Evolutionary conservation across 2,797 vertebrate species (phyloP).

Genomic region (Alosa sapidissima): DNA sequence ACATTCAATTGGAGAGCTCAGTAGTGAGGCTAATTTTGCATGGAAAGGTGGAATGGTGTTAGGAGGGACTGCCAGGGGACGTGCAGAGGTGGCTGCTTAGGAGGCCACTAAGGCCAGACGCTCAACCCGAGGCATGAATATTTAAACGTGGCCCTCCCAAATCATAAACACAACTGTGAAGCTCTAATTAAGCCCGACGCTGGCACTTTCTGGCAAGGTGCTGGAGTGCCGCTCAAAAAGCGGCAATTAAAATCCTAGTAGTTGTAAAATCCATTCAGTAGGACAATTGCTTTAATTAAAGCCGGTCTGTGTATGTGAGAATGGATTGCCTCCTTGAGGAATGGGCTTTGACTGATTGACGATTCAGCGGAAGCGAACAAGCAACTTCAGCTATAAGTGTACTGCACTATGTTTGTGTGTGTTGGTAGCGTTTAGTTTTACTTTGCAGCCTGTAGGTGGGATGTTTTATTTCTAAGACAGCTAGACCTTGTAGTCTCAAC

Average conservation of each 20-base stretch:
- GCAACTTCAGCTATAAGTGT: background rate
- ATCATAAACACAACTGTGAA: slow-evolving; percentile 29
- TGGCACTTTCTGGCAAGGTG: slow-evolving; percentile 20
- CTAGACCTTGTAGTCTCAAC: no score
- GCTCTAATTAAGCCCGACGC: slow-evolving; percentile 29
- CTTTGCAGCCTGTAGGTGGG: background rate
- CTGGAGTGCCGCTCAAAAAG: background rate
- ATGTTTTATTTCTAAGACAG: no score
- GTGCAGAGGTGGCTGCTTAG: slow-evolving; percentile 8
- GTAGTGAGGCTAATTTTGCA: background rate
- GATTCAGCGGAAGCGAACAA: background rate
- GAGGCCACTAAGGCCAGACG: background rate
- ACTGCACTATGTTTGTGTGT: background rate
- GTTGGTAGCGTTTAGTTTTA: background rate
- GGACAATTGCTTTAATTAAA: slow-evolving; percentile 33
- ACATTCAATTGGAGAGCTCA: background rate
- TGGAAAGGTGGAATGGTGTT: background rate
- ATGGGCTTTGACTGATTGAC: background rate
- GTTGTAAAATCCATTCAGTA: slow-evolving; percentile 22
- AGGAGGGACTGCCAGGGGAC: background rate
- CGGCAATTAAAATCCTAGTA: slow-evolving; percentile 31
- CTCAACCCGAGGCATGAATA: slow-evolving; percentile 20
- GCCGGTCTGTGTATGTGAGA: slow-evolving; percentile 9
- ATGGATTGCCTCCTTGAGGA: slow-evolving; percentile 18
- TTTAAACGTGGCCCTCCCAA: slow-evolving; percentile 26